Base-by-base conservation (phyloP, 2,113 vertebrate genomes). In the Rana temporaria region DNA sequence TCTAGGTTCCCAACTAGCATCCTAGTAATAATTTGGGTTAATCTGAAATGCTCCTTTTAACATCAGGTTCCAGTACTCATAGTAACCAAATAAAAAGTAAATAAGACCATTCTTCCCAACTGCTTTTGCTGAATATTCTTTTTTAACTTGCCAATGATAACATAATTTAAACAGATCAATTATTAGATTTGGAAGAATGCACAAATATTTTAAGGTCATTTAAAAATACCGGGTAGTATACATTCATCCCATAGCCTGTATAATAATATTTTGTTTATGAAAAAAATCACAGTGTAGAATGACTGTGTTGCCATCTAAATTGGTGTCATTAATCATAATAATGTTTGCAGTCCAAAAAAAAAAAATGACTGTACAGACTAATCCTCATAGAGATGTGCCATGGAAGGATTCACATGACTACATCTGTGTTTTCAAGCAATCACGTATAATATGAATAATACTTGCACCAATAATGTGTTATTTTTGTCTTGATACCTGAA, bases 271-370 rank as follows among this genome's bases (percentile, higher is more conserved):
- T 60, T 30, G 57, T 73, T 74, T 34, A 74, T 74, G 71, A 19
- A 34, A 74, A 74, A 59, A 19, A 56, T 57, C 57, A 60, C 32
- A 60, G 71, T 60, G 30, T 60, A 78, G 30, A 65, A 30, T 55
- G 75, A 20, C 38, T 66, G 24, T 78, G 48, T 66, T 65, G 65
- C 59, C 42, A 48, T 52, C 38, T 48, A 63, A 78, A 66, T 18
- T 66, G 20, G 62, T 52, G 19, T 65, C 62, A 78, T 78, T 78
- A 78, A 30, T 48, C 60, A 78, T 53, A 78, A 64, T 78, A 65
- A 64, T 52, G 24, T 65, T 30, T 65, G 15, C 60, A 78, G 60
- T 78, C 62, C 38, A 78, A 53, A 53, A 20, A 78, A 30, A 78
- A 12, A 65, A 77, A 16, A 77, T 63, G 22, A 64, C 38, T 77